Conservation (phyloP, 2,888 invertebrate genomes). For the Pammene aurita region DNA sequence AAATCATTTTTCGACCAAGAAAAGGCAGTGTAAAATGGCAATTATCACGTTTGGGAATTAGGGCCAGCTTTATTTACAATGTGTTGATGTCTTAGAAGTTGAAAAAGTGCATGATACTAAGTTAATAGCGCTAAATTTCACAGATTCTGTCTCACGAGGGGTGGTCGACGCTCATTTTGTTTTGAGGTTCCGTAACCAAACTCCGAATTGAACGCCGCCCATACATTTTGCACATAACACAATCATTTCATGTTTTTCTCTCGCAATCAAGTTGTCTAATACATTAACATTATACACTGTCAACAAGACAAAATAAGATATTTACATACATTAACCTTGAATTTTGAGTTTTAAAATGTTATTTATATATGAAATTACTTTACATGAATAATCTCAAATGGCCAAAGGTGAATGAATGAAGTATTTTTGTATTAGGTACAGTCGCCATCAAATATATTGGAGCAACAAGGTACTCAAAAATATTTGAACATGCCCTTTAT, state of each 20-base stretch:
- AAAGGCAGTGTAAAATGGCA: neutral
- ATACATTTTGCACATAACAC: constrained; percentile 15
- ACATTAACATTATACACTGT: constrained; percentile 25
- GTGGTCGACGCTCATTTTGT: neutral
- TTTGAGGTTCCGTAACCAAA: neutral
- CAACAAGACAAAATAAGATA: constrained; percentile 26
- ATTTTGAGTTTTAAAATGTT: constrained; percentile 12
- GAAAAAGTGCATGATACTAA: constrained; percentile 27
- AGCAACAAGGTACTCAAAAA: too few species aligned
- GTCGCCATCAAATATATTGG: too few species aligned
- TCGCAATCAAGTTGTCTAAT: constrained; percentile 30
- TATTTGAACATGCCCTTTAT: too few species aligned
- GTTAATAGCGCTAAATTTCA: constrained; percentile 23
- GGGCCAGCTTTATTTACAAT: constrained; percentile 1
- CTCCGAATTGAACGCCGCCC: neutral
- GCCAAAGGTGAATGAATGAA: constrained; percentile 10
- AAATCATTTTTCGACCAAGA: neutral
- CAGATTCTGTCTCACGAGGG: constrained; percentile 13
- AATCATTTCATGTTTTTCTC: constrained; percentile 42
- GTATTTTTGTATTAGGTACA: too few species aligned
- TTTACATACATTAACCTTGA: neutral
- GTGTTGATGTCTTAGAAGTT: constrained; percentile 26
- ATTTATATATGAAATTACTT: constrained; percentile 7
- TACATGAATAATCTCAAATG: constrained; percentile 21
- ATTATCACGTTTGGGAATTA: neutral